Percentiles rank a stretch among this genome's conserved stretches.
phyloP scores from a whole-genome alignment of 1,140 invertebrate species.

The Akabosia matsudoensis region DNA sequence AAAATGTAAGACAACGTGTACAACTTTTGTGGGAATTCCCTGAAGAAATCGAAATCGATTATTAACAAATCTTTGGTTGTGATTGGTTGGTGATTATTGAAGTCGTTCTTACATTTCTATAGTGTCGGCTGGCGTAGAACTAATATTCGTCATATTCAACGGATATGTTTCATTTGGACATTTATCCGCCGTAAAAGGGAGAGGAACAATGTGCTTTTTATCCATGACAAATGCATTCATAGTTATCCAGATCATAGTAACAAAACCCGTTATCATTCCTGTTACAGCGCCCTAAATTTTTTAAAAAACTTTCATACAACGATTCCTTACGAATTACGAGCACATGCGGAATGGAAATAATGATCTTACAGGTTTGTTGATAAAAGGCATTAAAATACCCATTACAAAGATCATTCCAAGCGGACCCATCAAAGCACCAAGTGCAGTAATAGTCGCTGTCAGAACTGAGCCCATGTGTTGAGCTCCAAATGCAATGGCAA shows the following conservation, averaged over 20 bases:
- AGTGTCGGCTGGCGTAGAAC: not conserved
- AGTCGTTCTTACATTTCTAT: no score
- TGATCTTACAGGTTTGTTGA: slow-evolving; percentile 48
- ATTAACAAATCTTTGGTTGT: no score
- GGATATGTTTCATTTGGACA: slow-evolving; percentile 21
- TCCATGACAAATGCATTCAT: slow-evolving; percentile 38
- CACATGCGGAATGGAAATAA: no score
- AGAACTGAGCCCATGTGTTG: slow-evolving; percentile 47
- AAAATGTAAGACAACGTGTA: slow-evolving; percentile 46
- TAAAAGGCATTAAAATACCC: slow-evolving; percentile 54
- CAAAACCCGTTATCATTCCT: slow-evolving; percentile 46
- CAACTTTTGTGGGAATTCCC: slow-evolving; percentile 45
- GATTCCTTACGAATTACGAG: not conserved
- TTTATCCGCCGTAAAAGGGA: slow-evolving; percentile 38
- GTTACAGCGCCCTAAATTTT: slow-evolving; percentile 44
- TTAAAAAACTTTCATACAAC: not conserved
- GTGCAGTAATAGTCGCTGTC: slow-evolving; percentile 52
- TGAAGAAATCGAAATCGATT: no score
- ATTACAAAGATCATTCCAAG: slow-evolving; percentile 52
- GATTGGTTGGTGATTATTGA: no score
- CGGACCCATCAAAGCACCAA: slow-evolving; percentile 52
- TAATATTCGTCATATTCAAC: no score
- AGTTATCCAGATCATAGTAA: slow-evolving; percentile 46
- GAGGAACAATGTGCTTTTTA: slow-evolving; percentile 36
- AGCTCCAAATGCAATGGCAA: slow-evolving; percentile 45